Base-by-base conservation (phyloP, 2,113 vertebrate species). In the Eupsittula cactorum region DNA sequence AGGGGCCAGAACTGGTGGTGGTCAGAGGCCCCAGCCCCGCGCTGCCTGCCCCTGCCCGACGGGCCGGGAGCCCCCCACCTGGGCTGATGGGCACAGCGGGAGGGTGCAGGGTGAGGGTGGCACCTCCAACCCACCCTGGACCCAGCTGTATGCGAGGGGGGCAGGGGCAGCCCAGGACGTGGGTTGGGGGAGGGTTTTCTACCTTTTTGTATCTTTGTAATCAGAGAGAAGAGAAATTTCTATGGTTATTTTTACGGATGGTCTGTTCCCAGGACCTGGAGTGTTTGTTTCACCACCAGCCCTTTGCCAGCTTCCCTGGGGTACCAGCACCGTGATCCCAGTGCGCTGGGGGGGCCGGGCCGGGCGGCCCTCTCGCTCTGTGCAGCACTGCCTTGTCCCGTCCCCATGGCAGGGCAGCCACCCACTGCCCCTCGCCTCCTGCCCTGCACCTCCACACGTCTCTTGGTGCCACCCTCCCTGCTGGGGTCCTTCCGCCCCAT, bases 191-290 rank as follows among this genome's bases (percentile, higher is more conserved):
- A 97, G 93, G 97, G 82, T 99, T 99, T 99, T 99, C 98, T 99
- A 99, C 95, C 46, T 98, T 97, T 99, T 99, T 99, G 98, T 99
- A 99, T 97, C 98, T 99, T 99, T 99, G 98, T 99, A 99, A 99
- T 98, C 98, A 98, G 98, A 99, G 98, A 99, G 98, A 97, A 98
- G 96, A 98, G 95, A 97, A 97, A 99, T 99, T 98, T 98, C 98
- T 98, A 99, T 98, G 98, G 97, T 98, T 98, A 99, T 99, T 99
- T 98, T 99, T 98, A 98, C 97, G 97, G 97, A 95, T 96, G 97
- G 98, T 98, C 97, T 98, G 98, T 98, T 98, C 96, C 97, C 96
- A 84, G 94, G 97, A 96, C 97, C 95, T 95, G 96, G 93, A 88
- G 93, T 89, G 65, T 94, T 94, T 97, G 81, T 97, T 96, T 97